phyloP scores from a whole-genome alignment of 2,888 invertebrate genomes.

The Spatulosminthurus flaviceps region DNA sequence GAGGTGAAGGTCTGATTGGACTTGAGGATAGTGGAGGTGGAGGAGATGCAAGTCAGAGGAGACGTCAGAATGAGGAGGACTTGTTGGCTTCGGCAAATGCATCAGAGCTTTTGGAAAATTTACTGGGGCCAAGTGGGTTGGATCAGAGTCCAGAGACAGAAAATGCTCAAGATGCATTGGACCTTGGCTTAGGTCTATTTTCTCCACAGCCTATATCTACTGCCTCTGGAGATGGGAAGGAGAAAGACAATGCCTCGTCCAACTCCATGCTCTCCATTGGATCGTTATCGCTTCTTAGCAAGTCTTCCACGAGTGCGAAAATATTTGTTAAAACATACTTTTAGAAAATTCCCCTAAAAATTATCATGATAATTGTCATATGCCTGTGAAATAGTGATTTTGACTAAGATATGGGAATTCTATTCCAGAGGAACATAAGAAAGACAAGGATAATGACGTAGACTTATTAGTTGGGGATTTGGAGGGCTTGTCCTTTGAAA shows the following conservation, averaged over 20 bases:
- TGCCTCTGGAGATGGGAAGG: not conserved
- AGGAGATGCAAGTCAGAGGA: not conserved
- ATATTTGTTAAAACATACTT: not conserved
- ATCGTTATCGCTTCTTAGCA: constrained; percentile 48
- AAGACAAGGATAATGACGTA: constrained; percentile 54
- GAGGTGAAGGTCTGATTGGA: constrained; percentile 35
- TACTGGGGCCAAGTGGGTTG: constrained; percentile 52
- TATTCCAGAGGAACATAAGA: constrained; percentile 52
- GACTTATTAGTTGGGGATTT: constrained; percentile 62
- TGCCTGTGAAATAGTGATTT: not conserved
- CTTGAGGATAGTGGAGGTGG: constrained; percentile 19
- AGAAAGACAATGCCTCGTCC: constrained; percentile 28
- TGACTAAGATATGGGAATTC: too few relatives aligned
- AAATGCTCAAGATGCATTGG: constrained; percentile 59
- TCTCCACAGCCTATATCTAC: constrained; percentile 24
- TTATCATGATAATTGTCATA: too few relatives aligned
- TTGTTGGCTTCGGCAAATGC: constrained; percentile 49
- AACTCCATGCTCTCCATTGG: constrained; percentile 53
- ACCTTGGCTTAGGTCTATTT: constrained; percentile 56
- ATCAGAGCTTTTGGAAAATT: constrained; percentile 58
- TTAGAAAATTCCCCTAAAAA: not conserved
- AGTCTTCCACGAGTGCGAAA: constrained; percentile 28
- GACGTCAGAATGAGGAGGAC: constrained; percentile 31
- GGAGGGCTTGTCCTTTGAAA: constrained; percentile 58
- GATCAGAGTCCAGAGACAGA: constrained; percentile 62